Evolutionary conservation across 2,888 invertebrate species (phyloP), one percentile per base, ranked within the genome.

Genomic region (Fragum whitleyi): DNA sequence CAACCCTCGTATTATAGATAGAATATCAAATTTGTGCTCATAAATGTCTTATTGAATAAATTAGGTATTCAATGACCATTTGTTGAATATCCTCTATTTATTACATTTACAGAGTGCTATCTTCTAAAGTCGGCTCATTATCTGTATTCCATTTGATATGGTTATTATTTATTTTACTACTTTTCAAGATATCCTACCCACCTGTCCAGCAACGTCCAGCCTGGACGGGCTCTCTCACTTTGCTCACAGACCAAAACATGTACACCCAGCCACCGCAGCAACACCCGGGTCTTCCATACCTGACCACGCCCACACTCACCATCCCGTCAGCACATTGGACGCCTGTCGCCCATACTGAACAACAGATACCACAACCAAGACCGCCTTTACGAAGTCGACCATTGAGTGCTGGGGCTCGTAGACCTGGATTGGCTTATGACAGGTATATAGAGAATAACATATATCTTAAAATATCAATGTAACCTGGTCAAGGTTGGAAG

Each of bases 351-450:
- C 85, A 83, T 68, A 61, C 75, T 61, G 77, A 67, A 67, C 75
- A 68, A 55, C 84, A 83, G n/a, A 75, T 84, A 3, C 90, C 87
- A 28, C 84, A 90, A 11, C 92, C 91, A 23, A 88, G 90, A 23
- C 91, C 92, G 11, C 89, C 91, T 1, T 75, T 92, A 9, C 85
- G 93, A 71, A 89, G 91, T 42, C 87, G 93, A 53, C 93, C 93
- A 1, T 86, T 92, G 7, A 93, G 93, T 87, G 93, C 93, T 1
- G 93, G 93, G 3, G 83, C 90, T 36, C 77, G 86, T 1, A 77
- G 87, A 65, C 70, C 79, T 39, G 67, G 77, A 7, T 59, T 71
- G 28, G 61, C 81, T n/a, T 85, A 71, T 81, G 85, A 85, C 59
- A 83, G 85, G 85, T 85, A 72, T 69, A 21, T 23, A 39, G 39